These are phyloP conservation scores for Amiota communis DNA, from an alignment of 2,888 invertebrate genomes.

Conservation along the genomic window DNA sequence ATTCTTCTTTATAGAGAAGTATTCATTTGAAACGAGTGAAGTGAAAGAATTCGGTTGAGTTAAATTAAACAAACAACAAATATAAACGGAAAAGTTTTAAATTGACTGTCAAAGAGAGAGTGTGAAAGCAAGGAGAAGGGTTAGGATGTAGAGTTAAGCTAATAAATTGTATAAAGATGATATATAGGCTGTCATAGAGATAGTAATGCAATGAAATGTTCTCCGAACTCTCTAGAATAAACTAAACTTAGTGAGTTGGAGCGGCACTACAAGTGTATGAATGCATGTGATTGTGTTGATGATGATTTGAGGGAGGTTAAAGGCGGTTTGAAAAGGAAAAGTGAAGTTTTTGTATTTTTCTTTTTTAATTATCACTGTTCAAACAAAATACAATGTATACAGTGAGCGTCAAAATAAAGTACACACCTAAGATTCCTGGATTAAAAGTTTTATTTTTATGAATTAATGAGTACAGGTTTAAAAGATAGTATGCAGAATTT, in stretches of 20 bases:
- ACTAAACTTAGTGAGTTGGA: background rate
- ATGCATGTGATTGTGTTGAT: background rate
- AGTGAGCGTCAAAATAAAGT: no score
- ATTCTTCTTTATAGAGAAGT: no score
- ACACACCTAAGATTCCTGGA: no score
- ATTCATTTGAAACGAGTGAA: no score
- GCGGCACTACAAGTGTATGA: background rate
- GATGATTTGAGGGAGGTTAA: background rate
- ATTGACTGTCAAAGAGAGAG: no score
- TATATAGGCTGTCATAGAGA: slow-evolving; percentile 34
- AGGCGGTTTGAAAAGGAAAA: background rate
- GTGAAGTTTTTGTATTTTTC: background rate
- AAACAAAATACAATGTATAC: no score
- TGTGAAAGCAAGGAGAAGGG: background rate
- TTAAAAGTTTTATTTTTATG: no score
- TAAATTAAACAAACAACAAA: background rate
- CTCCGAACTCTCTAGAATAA: background rate
- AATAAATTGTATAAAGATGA: slow-evolving; percentile 37
- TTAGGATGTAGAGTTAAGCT: background rate
- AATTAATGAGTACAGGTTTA: no score
- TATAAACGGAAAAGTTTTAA: no score
- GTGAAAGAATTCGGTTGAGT: background rate
- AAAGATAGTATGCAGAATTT: no score
- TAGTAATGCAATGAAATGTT: slow-evolving; percentile 35
- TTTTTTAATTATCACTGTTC: no score